Evolutionary conservation across 1,140 invertebrate species (phyloP), one percentile per base, ranked within the genome.

Genomic region (Ruditapes philippinarum): DNA sequence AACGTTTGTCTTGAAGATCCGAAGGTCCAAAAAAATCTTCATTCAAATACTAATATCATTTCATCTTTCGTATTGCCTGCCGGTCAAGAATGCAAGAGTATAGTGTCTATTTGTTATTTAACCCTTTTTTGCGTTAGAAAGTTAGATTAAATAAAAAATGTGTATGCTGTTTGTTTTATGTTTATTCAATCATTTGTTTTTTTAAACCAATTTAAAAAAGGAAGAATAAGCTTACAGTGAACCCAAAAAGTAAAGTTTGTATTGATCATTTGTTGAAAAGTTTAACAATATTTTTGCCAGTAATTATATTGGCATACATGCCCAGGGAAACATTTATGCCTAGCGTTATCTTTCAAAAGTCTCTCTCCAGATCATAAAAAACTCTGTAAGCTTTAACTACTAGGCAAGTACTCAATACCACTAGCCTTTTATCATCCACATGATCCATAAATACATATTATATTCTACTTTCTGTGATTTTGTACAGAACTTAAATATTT

Each of bases 281-380:
- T 17, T 40, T 70, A 5, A 28, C 31, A 70, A 38, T 70, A 70
- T 22, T 38, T 28, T 70, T 70, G 65, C 65, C 65, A 70, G 65
- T 70, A 70, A 70, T 70, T 70, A 33, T 70, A 19, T 70, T 14
- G 65, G 65, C 65, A 70, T 70, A 70, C 65, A 70, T 70, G 31
- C 33, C 33, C 9, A 19, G 33, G 60, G 65, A 70, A 38, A 40
- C 1, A 19, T 14, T 19, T 36, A 38, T 70, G 65, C 33, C 65
- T 70, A 38, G 38, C 28, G 33, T n/a, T 70, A 70, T 38, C 65
- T 70, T 70, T 70, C 33, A 70, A 70, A 17, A 65, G 65, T 38
- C 33, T 70, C 65, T 38, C 65, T 3, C 9, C 31, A 40, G 33
- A 12, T 38, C 31, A 28, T 70, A 70, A 70, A 70, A 70, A 70